These are phyloP conservation scores for Lepilemur ruficaudatus DNA, from an alignment of 2,797 vertebrate species.

Conservation along the genomic window DNA sequence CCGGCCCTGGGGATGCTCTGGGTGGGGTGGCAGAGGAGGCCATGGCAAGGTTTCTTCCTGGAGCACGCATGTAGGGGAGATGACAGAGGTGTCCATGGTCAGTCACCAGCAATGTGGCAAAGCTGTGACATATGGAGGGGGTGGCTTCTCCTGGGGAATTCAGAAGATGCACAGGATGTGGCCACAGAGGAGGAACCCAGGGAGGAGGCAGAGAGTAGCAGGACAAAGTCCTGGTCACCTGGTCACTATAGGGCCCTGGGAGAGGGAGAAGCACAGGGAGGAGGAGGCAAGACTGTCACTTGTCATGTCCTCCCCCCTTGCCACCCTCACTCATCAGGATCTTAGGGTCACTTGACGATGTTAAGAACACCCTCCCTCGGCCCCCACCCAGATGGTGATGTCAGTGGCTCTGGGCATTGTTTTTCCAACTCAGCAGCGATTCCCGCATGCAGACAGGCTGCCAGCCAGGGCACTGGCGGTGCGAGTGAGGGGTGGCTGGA, in stretches of 20 bases:
- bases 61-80: background rate
- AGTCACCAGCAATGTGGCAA: background rate
- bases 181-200: background rate
- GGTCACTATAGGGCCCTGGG: background rate
- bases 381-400: accelerated
- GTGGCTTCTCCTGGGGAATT: background rate
- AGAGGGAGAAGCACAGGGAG: accelerated
- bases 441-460: accelerated
- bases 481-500: background rate
- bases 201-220: background rate
- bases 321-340: background rate
- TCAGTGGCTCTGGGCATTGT: accelerated
- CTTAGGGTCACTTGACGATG: too few relatives aligned
- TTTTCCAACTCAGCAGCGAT: background rate
- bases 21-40: background rate
- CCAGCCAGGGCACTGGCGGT: background rate
- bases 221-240: background rate
- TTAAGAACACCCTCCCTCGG: accelerated
- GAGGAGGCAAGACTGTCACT: accelerated
- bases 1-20: background rate
- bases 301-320: accelerated
- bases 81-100: accelerated
- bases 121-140: too few relatives aligned
- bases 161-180: background rate
- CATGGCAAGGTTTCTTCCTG: background rate